Evolutionary conservation across 2,888 invertebrate genomes (phyloP), one percentile per base, ranked within the genome.

Genomic region (Tineola bisselliella): DNA sequence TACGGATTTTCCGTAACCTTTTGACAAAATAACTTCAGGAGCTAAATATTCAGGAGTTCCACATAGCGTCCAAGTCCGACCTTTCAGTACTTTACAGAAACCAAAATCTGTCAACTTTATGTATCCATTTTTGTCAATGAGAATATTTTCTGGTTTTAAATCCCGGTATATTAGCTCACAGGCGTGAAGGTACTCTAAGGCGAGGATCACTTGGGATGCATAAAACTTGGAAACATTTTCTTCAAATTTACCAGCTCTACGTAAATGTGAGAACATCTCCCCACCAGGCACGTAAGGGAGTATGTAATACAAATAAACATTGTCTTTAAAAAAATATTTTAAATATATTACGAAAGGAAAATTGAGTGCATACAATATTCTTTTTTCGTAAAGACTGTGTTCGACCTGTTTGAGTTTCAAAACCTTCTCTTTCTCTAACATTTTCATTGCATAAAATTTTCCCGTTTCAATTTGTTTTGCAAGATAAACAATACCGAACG

Each of bases 1-100:
- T 0, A 96, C 98, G 0, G 95, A 92, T 70, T 90, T 91, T 52
- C 95, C 95, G 79, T 99, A 98, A 0, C 97, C 97, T 78, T 95
- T 96, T 65, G 93, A 93, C 60, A 96, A 89, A 66, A 98, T 96
- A 18, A 94, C 92, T 83, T 98, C 98, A 0, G 96, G 96, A 0
- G 99, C 98, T 63, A 99, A 86, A 79, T 99, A 99, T 79, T 99
- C 98, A 0, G 98, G 98, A 0, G 99, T 99, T 0, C 98, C 98
- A 75, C 98, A 98, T 18, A 98, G 79, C 0, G 97, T 97, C 92
- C 95, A 95, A 0, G 98, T 97, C 69, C 97, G 87, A 0, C 89
- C 88, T 44, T 87, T 87, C 48, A 91, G 87, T 62, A 91, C 82
- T 81, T 99, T 99, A 67, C 96, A 94, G 81, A 98, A 98, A 30